Evolutionary conservation across 2,888 invertebrate genomes (phyloP), one percentile per base, ranked within the genome.

Genomic region (Euspilapteryx auroguttella): DNA sequence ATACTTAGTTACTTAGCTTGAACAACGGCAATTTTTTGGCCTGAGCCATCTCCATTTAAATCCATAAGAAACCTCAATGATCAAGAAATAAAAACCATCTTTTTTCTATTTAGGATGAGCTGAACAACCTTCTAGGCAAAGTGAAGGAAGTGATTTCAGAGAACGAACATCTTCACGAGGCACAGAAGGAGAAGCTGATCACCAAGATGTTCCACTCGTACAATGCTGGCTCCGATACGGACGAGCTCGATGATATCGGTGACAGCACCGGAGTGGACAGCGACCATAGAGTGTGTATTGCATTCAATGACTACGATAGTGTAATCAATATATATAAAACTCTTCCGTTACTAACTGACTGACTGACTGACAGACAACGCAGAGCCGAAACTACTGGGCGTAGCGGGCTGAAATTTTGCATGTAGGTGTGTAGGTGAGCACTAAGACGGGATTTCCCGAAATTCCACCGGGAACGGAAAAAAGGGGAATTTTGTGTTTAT

Each of bases 121-220:
- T 92, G 5, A 82, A 86, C 37, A 85, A 84, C 44, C 73, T 91
- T 10, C 65, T 91, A 9, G 83, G 85, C 1, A 90, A 90, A 73
- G 90, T 92, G 3, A 87, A 88, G 51, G 90, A 90, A 55, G 89
- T 91, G 9, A 87, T 91, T 37, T 85, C 86, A 6, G 91, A 92
- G 63, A 92, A 91, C 44, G 89, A 90, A 44, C 80, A 84, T 29
- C 63, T 91, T 0, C 89, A 89, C 38, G 89, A 89, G 38, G 85
- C 83, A 29, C 89, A 88, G 44, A 86, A 87, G 52, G 79, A 79
- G 32, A 85, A 84, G 40, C 49, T 88, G 24, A 80, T 85, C 13
- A 75, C 77, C 0, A 53, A 82, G 3, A 83, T 85, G 48, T 79
- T 83, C 37, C 77, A 82, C 29, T 79, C 82, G 1, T 79, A 83